Conservation (phyloP, 2,797 vertebrate species). For the Eutrigla gurnardus region DNA sequence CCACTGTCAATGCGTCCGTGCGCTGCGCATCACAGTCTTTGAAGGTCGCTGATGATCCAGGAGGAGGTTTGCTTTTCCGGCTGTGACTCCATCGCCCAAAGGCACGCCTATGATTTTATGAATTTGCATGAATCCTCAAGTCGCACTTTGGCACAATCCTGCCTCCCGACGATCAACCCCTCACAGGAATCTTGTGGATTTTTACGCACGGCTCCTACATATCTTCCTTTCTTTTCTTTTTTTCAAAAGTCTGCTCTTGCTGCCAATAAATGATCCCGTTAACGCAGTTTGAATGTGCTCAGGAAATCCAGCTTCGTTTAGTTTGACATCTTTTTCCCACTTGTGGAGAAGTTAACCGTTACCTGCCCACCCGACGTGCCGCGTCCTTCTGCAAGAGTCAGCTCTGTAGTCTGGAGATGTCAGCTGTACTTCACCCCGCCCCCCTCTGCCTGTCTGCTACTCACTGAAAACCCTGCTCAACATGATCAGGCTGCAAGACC, state of each 20-base stretch:
- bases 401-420: constrained; percentile 47
- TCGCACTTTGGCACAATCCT: constrained; percentile 67
- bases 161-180: constrained; percentile 47
- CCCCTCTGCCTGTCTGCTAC: constrained; percentile 40
- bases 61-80: constrained; percentile 87
- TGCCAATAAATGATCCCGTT: constrained; percentile 41
- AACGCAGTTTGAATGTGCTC: constrained; percentile 38
- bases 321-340: constrained; percentile 30
- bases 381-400: constrained; percentile 42
- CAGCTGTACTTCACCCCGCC: constrained; percentile 60
- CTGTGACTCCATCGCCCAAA: constrained; percentile 82
- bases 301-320: constrained; percentile 49
- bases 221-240: constrained; percentile 24
- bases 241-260: constrained; percentile 12
- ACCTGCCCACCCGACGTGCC: constrained; percentile 53
- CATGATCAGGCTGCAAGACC: constrained; percentile 9
- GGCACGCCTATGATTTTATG: constrained; percentile 88
- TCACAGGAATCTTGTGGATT: constrained; percentile 60
- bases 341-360: constrained; percentile 63
- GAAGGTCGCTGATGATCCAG: constrained; percentile 88
- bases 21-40: constrained; percentile 83
- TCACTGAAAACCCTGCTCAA: constrained; percentile 30
- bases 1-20: constrained; percentile 70
- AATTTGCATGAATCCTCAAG: constrained; percentile 87
- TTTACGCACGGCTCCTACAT: constrained; percentile 63